Base-by-base conservation (phyloP, 2,888 invertebrate species). In the Hipparchia sbordonii region DNA sequence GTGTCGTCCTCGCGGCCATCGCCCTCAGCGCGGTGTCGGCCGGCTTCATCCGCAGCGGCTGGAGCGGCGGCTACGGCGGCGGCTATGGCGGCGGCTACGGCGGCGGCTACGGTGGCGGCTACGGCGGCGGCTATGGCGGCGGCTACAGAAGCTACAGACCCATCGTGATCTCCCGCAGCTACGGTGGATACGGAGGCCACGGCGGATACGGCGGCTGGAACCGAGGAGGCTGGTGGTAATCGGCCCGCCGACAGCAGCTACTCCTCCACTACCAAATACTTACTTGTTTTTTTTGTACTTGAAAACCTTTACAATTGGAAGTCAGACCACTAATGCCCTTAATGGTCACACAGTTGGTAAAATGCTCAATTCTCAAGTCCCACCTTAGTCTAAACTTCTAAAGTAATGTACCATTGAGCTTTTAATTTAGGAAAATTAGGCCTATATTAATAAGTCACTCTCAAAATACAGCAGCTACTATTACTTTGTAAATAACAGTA, bases 11-110 rank as follows among this genome's bases (percentile, higher is more conserved):
- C 61, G 54, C 82, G 63, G 77, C 76, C n/a, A 76, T 79, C 45
- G 72, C 78, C 52, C 70, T 81, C 60, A 68, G 79, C 69, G 71
- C 79, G 51, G 83, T 82, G 13, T 81, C 85, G 0, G 90, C 89
- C 0, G 88, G 89, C 67, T 80, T 81, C 80, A 72, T 82, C 75
- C 72, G 78, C 66, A 62, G 39, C 39, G 67, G 79, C 70, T 80
- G 78, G 78, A 70, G 75, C 72, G 72, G 72, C 67, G 59, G 74
- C 54, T 67, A 71, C 62, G 52, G 72, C 39, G 75, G 60, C 57
- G 75, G 60, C 6, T 13, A 23, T 23, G 45, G 67, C 8, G 68
- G 68, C 48, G 48, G 33, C 45, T 52, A n/a, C 13, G 45, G 70
- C 45, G 80, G 72, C 71, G 70, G 67, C 69, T 78, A 75, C 48